These are phyloP conservation scores for Mus musculus DNA, from an alignment of 2,113 vertebrate genomes.

Conservation along the genomic window DNA sequence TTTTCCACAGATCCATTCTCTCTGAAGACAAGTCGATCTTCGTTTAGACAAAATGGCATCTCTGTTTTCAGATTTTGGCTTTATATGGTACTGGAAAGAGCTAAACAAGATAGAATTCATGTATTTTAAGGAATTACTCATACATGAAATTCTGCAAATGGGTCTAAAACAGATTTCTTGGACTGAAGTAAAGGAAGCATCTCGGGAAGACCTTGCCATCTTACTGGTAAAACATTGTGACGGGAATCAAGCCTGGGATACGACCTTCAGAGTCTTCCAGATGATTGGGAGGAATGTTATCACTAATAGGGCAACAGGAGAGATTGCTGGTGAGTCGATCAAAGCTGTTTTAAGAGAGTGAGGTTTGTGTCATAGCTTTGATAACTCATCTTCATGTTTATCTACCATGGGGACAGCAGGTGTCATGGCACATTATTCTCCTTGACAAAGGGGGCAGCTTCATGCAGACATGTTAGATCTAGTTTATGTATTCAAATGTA, in stretches of 20 bases:
- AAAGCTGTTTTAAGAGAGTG: not conserved
- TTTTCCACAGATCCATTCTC: not conserved
- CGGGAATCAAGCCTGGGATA: not conserved
- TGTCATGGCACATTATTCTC: too few relatives aligned
- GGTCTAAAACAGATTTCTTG: constrained; percentile 41
- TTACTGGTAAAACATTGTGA: not conserved
- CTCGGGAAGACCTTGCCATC: not conserved
- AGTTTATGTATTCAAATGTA: not conserved
- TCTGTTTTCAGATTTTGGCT: constrained; percentile 68
- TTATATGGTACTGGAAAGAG: constrained; percentile 65
- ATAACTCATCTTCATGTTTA: too few relatives aligned
- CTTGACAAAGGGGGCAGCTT: not conserved
- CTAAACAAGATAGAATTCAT: constrained; percentile 53
- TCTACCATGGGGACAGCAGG: not conserved
- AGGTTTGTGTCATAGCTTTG: not conserved
- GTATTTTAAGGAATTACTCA: constrained; percentile 61
- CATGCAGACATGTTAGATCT: not conserved
- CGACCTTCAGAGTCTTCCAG: constrained; percentile 43
- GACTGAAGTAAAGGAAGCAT: not conserved
- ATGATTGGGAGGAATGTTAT: constrained; percentile 25
- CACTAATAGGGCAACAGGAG: not conserved
- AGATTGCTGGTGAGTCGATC: constrained; percentile 1
- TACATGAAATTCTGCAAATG: not conserved
- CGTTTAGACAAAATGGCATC: constrained; percentile 8
- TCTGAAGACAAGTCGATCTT: not conserved